Base-by-base conservation (phyloP, 1,140 invertebrate species). In the Zaprionus davidi region DNA sequence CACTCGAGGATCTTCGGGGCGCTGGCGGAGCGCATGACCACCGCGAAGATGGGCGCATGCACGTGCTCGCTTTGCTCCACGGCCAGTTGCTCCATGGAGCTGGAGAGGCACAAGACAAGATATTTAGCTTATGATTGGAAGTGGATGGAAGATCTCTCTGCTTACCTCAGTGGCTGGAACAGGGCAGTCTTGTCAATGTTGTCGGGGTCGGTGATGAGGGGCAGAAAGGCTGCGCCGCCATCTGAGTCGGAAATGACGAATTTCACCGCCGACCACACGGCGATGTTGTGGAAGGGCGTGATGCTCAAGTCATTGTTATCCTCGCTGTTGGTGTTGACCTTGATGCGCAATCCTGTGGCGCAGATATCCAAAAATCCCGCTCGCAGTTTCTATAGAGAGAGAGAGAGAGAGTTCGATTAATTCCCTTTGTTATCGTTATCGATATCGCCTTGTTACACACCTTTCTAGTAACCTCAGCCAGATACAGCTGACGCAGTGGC, bases 251-350 rank as follows among this genome's bases (percentile, higher is more conserved):
- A 94, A 6, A 95, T 93, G 6, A 96, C 94, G 83, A 97, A 97
- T 90, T 97, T 96, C 2, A 97, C 96, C 1, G 96, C 96, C 20
- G 97, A 97, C 97, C 97, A 98, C 1, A 98, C 97, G 0, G 97
- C 97, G 92, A 98, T 98, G 17, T 97, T 96, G 12, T 97, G 96
- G 88, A 98, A 98, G 2, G 97, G 96, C 83, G 97, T 97, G 22
- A 96, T 93, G 86, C 95, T 94, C 73, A 78, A 62, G 13, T 93
- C 91, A 44, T 49, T 72, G 12, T 83, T 69, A 58, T 22, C 71
- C 51, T 72, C 70, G 26, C 57, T 72, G 0, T 20, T 63, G 15
- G 36, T 64, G 22, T 17, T 57, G n/a, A 81, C 64, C 69, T 91
- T 90, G 2, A 96, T 94, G 92, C 95, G 94, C 11, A 97, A 90